Evolutionary conservation across 1,140 invertebrate genomes (phyloP).

Genomic region (Anoplolepis gracilipes): DNA sequence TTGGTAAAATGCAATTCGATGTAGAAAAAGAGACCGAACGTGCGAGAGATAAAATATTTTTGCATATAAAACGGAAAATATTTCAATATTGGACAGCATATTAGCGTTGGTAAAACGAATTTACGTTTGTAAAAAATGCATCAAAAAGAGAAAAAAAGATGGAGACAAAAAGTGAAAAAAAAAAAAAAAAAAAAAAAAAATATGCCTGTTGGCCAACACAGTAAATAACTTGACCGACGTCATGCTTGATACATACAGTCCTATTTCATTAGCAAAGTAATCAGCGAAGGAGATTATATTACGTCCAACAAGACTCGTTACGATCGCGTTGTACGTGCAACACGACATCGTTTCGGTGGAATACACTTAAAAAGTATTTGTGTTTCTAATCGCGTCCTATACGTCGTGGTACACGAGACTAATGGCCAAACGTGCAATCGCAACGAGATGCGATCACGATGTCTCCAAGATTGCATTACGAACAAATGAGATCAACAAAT

Average conservation of each 20-base stretch:
- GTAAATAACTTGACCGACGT: constrained; percentile 16
- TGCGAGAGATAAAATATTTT: constrained; percentile 9
- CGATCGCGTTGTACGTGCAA: constrained; percentile 54
- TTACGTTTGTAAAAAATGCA: constrained; percentile 11
- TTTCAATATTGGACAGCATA: constrained; percentile 38
- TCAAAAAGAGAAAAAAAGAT: not conserved
- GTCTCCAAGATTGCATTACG: constrained; percentile 60
- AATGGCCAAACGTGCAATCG: constrained; percentile 44
- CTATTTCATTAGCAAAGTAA: constrained; percentile 54
- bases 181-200: not conserved
- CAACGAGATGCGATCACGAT: constrained; percentile 40
- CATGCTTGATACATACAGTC: constrained; percentile 38
- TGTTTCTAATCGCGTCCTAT: constrained; percentile 41
- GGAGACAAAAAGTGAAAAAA: not conserved
- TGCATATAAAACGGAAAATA: not conserved
- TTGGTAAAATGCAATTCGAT: constrained; percentile 21
- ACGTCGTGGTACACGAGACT: constrained; percentile 54
- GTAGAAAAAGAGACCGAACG: not conserved
- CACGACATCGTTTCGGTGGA: constrained; percentile 51
- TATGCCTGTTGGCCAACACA: not conserved
- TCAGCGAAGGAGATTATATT: constrained; percentile 44
- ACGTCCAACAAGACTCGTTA: constrained; percentile 62
- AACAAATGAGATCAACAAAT: constrained; percentile 74
- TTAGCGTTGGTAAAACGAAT: constrained; percentile 22
- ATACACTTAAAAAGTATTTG: constrained; percentile 52